Evolutionary conservation across 2,113 vertebrate species (phyloP).

Genomic region (Ptilorrhoa leucosticta): DNA sequence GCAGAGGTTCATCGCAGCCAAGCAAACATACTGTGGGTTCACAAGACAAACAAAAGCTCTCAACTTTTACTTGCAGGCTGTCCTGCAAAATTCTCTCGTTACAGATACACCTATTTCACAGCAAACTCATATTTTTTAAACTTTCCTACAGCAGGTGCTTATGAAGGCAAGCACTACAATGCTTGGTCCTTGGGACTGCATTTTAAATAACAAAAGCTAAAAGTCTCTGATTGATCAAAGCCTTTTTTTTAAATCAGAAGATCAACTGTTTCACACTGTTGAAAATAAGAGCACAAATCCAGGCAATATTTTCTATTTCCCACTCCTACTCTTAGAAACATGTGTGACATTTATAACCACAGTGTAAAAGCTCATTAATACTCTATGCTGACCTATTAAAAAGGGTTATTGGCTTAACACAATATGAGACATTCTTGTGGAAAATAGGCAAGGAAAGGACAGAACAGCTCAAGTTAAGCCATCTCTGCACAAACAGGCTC

Average conservation of each 20-base stretch:
- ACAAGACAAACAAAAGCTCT: background rate
- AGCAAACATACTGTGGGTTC: background rate
- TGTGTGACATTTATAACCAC: background rate
- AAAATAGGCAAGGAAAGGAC: background rate
- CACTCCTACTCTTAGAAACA: background rate
- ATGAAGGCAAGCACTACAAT: background rate
- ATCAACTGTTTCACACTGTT: background rate
- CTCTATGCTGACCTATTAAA: background rate
- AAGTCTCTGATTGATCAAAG: background rate
- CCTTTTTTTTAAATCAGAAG: background rate
- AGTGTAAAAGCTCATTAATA: constrained; percentile 37
- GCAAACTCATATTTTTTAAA: background rate
- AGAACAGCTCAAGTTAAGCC: background rate
- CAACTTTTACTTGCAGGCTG: background rate
- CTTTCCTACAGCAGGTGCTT: background rate
- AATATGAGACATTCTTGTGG: background rate
- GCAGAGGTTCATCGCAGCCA: background rate
- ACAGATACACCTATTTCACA: background rate
- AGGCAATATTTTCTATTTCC: background rate
- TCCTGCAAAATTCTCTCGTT: background rate
- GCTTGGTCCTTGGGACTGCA: background rate
- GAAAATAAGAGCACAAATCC: background rate
- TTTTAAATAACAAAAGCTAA: background rate
- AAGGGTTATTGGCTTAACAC: constrained; percentile 33
- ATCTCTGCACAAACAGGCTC: background rate